Conservation (phyloP, 2,888 invertebrate genomes). For the Lasioglossum leucozonium region DNA sequence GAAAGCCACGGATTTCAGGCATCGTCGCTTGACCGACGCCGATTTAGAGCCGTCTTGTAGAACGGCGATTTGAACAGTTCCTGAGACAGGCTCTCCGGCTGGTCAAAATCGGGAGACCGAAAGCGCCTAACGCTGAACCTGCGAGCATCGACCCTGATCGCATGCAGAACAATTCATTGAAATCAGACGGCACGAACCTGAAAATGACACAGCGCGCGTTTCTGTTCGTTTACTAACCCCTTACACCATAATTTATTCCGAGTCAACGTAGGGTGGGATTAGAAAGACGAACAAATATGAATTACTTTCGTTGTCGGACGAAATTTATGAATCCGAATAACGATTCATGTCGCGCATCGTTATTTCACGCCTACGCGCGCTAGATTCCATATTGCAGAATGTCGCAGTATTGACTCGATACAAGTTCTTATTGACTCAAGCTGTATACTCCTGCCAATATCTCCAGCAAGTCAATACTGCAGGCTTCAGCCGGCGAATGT, state of each 20-base stretch:
- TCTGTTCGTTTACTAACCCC: not conserved
- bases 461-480: not conserved
- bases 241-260: too few species aligned
- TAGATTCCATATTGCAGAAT: not conserved
- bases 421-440: constrained; percentile 1
- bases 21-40: not conserved
- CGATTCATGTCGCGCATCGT: not conserved
- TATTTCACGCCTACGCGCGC: not conserved
- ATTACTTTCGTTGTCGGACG: too few species aligned
- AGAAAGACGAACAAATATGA: too few species aligned
- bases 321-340: not conserved
- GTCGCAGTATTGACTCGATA: not conserved
- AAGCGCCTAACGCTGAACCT: not conserved
- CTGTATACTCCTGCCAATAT: not conserved
- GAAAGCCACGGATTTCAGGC: constrained; percentile 2
- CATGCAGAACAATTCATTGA: too few species aligned
- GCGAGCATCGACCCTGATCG: too few species aligned
- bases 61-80: not conserved
- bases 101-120: not conserved
- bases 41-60: not conserved
- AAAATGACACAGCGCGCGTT: not conserved
- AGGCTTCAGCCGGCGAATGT: not conserved
- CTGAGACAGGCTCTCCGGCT: not conserved
- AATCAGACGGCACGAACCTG: too few species aligned
- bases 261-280: too few species aligned